These are phyloP conservation scores for Sparus aurata DNA, from an alignment of 2,797 vertebrate species.

Conservation along the genomic window DNA sequence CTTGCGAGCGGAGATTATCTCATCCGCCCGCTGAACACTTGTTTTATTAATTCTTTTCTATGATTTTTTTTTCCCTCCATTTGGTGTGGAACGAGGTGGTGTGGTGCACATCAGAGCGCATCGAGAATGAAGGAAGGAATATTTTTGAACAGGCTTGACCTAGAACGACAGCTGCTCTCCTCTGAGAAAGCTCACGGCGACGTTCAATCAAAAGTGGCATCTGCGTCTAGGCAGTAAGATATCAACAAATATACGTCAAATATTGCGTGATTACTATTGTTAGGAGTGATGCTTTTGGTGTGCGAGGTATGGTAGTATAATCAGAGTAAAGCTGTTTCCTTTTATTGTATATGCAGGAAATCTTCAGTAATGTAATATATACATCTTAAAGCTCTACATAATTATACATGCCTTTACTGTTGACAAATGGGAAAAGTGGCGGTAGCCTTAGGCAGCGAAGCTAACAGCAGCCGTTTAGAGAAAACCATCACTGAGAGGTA, in stretches of 20 bases:
- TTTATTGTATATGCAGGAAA: constrained; percentile 1
- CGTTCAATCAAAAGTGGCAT: constrained; percentile 50
- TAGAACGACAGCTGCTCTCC: constrained; percentile 61
- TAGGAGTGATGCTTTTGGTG: neutral
- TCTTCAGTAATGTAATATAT: constrained; percentile 28
- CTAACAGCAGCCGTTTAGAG: constrained; percentile 46
- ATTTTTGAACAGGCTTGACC: constrained; percentile 51
- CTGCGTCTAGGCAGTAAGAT: constrained; percentile 26
- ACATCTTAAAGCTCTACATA: constrained; percentile 53
- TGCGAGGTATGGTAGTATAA: neutral
- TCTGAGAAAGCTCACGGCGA: constrained; percentile 45
- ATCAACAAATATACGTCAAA: constrained; percentile 43
- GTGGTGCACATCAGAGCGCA: constrained; percentile 56
- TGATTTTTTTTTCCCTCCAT: constrained; percentile 1
- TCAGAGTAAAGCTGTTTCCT: neutral
- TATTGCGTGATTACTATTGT: constrained; percentile 10
- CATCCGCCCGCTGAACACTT: constrained; percentile 49
- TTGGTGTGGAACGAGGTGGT: constrained; percentile 17
- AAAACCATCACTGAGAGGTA: constrained; percentile 62
- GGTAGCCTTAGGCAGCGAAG: constrained; percentile 51
- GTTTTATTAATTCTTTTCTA: constrained; percentile 42
- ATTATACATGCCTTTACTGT: constrained; percentile 48
- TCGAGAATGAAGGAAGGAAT: constrained; percentile 45
- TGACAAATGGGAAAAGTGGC: constrained; percentile 34
- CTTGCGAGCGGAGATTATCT: constrained; percentile 73